Conservation (phyloP, 1,140 invertebrate genomes). For the Drosophila auraria region DNA sequence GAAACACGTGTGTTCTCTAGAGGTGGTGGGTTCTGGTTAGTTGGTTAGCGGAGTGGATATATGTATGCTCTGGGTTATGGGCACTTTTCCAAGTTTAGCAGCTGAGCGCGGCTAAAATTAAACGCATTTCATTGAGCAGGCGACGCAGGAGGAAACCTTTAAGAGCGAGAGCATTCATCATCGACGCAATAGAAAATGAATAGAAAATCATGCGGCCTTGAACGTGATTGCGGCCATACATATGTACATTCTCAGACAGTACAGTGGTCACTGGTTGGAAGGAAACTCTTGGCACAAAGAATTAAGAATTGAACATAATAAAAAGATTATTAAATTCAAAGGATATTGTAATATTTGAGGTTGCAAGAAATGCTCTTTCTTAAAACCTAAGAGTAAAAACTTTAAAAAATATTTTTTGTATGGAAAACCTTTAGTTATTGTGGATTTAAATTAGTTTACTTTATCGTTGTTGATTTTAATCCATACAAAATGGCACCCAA, state of each 20-base stretch:
- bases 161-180: slow-evolving; percentile 41
- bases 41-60: not conserved
- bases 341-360: too few species aligned
- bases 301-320: not conserved
- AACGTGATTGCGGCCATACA: slow-evolving; percentile 39
- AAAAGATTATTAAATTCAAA: not conserved
- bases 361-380: too few species aligned
- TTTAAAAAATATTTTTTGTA: too few species aligned
- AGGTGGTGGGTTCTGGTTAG: not conserved
- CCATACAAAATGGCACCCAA: too few species aligned
- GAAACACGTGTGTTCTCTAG: slow-evolving; percentile 22
- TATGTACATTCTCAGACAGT: not conserved
- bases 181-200: slow-evolving; percentile 26
- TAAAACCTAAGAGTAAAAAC: too few species aligned
- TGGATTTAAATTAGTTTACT: not conserved
- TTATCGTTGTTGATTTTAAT: not conserved
- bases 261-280: not conserved
- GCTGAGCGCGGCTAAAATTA: slow-evolving; percentile 50
- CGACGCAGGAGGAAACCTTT: slow-evolving; percentile 29
- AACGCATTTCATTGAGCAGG: slow-evolving; percentile 47
- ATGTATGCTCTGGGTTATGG: slow-evolving; percentile 17
- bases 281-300: too few species aligned
- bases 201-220: slow-evolving; percentile 42
- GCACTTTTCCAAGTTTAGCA: slow-evolving; percentile 50
- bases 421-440: too few species aligned